phyloP scores from a whole-genome alignment of 2,797 vertebrate species.

The Pangasius krempfi region DNA sequence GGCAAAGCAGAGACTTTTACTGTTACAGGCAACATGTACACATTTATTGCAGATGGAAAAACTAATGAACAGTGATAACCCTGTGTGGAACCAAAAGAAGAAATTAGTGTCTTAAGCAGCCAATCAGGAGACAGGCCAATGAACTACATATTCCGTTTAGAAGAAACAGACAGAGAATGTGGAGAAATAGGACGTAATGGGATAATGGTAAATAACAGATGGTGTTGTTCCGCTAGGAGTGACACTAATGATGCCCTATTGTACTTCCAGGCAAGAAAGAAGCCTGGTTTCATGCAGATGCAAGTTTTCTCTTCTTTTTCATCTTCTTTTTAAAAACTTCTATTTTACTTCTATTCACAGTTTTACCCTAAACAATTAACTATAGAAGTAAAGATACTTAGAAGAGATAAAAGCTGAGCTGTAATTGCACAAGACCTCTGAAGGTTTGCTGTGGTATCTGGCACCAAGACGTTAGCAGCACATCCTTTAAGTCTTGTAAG shows the following conservation, averaged over 20 bases:
- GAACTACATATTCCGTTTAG: background rate
- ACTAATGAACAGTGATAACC: background rate
- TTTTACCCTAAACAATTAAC: background rate
- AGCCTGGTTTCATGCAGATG: constrained; percentile 20
- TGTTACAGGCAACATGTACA: background rate
- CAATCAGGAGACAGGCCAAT: background rate
- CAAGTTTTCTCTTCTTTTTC: background rate
- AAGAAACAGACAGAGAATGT: constrained; percentile 18
- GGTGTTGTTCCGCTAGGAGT: constrained; percentile 39
- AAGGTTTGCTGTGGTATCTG: too few species aligned
- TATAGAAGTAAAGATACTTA: background rate
- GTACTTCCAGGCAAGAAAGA: constrained; percentile 13
- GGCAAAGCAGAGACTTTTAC: background rate
- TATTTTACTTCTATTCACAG: background rate
- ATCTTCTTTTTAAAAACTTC: background rate
- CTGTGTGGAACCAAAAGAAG: background rate
- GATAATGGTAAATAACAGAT: constrained; percentile 34
- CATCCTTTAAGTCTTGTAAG: too few species aligned
- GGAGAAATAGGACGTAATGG: background rate
- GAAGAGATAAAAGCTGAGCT: background rate
- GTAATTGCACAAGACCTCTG: background rate
- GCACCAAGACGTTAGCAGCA: too few species aligned
- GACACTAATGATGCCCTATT: constrained; percentile 38
- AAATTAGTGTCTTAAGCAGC: background rate
- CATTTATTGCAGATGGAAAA: background rate